Evolutionary conservation across 2,888 invertebrate genomes (phyloP), one percentile per base, ranked within the genome.

Genomic region (Steinernema hermaphroditum): DNA sequence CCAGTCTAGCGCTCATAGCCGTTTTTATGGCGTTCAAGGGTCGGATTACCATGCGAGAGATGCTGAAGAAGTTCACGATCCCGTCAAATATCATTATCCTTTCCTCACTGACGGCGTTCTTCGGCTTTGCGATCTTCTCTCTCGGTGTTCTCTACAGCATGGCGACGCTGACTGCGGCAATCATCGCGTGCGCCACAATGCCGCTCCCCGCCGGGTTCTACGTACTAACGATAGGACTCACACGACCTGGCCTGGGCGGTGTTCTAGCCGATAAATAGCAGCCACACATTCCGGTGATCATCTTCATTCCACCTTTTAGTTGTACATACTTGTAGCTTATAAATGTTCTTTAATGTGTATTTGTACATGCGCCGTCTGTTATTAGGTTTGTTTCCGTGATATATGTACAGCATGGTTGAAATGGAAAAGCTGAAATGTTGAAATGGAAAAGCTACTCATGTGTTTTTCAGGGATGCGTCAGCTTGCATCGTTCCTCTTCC

Each of bases 171-270:
- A 32, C 43, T 34, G 43, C 50, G 14, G n/a, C 41, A 2, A 72
- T 80, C 22, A 24, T 75, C 50, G 46, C 71, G 75, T 32, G 77
- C 75, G 41, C 77, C 75, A 50, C 78, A 19, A 77, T 83, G 50
- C 82, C 82, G 8, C 41, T 78, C 24, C 84, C 84, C 14, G 72
- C 78, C 19, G 43, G 80, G 50, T 80, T 81, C 72, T 83, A 82
- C 76, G 54, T 82, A 9, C 32, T 80, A 46, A 83, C 82, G 1
- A 76, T 83, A 34, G 76, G 81, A 1, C 75, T 83, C 70, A 70
- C 43, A 41, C 9, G 43, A 44, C 44, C 70, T 9, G 29, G 43
- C n/a, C 24, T 62, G 27, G 68, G 27, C 12, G 32, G 50, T 16
- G 22, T 24, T 16, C 34, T 32, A 9, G 37, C 29, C 46, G 70